phyloP scores from a whole-genome alignment of 2,888 invertebrate genomes.

The Dynastes grantii region DNA sequence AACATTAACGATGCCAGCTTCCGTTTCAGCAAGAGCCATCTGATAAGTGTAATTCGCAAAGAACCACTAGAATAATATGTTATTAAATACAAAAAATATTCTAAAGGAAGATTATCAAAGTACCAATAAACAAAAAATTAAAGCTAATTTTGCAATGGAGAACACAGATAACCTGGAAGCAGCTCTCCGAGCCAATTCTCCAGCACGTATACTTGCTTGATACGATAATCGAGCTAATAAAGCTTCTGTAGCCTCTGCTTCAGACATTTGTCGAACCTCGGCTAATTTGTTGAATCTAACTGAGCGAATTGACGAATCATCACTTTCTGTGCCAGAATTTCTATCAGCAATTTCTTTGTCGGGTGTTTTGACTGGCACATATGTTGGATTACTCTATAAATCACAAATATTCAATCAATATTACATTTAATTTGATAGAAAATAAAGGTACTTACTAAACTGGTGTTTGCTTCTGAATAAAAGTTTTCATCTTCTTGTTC shows the following conservation, averaged over 20 bases:
- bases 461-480: constrained; percentile 79
- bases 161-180: constrained; percentile 84
- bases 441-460: constrained; percentile 73
- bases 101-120: constrained; percentile 62
- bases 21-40: constrained; percentile 86
- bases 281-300: constrained; percentile 91
- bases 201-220: constrained; percentile 89
- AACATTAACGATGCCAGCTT: constrained; percentile 90
- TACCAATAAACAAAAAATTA: constrained; percentile 90
- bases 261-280: constrained; percentile 91
- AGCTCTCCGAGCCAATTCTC: constrained; percentile 82
- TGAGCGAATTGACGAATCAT: constrained; percentile 88
- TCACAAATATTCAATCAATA: background rate
- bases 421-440: no score
- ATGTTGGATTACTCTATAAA: constrained; percentile 89
- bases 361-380: constrained; percentile 88
- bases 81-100: constrained; percentile 22
- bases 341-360: constrained; percentile 72
- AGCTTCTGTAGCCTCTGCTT: constrained; percentile 93
- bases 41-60: constrained; percentile 94
- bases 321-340: constrained; percentile 85
- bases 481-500: constrained; percentile 87
- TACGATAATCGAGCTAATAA: constrained; percentile 94
- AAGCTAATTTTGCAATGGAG: constrained; percentile 86
- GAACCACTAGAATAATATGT: constrained; percentile 86